A percentile compares a stretch with the other conserved stretches of the same genome.
Conservation (phyloP, 92 coral and sea anemone species). For the Zoanthus sansibaricus region DNA sequence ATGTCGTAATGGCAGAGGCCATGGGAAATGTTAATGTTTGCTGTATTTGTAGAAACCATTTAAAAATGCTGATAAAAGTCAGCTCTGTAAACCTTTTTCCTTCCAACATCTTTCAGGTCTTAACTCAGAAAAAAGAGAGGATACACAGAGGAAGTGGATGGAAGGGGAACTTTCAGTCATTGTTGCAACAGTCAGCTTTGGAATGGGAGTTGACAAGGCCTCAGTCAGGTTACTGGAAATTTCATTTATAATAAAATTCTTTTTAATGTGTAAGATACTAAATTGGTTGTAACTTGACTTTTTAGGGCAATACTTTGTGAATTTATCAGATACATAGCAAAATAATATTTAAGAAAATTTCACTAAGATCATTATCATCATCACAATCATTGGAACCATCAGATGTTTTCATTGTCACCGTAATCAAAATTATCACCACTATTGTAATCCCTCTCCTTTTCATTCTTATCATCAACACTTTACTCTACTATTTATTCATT, state of each 20-base stretch:
- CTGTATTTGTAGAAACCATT: background rate
- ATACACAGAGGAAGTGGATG: conserved; percentile 97
- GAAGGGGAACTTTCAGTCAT: conserved; percentile 89
- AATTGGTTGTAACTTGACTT: no score
- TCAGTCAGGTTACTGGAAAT: conserved; percentile 78
- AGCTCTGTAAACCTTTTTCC: background rate
- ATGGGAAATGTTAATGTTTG: background rate
- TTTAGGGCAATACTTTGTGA: no score
- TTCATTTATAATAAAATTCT: background rate
- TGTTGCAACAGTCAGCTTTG: conserved; percentile 98
- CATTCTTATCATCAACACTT: no score
- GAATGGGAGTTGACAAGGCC: conserved; percentile 97
- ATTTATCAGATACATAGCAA: no score
- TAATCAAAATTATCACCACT: no score
- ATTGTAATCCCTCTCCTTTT: no score
- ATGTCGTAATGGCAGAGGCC: background rate
- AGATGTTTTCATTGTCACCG: no score
- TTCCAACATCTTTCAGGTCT: conserved; percentile 58
- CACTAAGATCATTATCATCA: no score
- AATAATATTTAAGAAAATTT: no score
- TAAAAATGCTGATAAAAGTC: background rate
- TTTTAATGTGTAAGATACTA: no score
- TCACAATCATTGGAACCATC: no score
- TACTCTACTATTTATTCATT: background rate
- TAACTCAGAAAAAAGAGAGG: conserved; percentile 81